Conservation (phyloP, 2,113 vertebrate genomes). For the Platysternon megacephalum region DNA sequence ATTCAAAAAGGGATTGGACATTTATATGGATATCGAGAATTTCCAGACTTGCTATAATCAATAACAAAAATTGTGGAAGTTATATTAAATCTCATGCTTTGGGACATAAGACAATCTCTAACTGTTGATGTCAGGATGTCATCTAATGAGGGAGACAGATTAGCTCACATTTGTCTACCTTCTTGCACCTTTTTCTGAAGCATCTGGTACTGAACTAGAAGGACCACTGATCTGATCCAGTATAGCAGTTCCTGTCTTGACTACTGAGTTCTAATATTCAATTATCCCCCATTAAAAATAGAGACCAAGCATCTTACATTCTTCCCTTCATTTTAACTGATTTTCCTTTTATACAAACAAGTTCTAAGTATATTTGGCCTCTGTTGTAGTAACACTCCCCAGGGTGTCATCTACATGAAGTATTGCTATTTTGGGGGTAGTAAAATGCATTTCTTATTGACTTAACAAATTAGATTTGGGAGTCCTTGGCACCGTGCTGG, state of each 20-base stretch:
- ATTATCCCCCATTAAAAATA: neutral
- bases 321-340: neutral
- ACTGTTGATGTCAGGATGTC: neutral
- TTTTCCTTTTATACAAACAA: neutral
- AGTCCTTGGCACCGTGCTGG: neutral
- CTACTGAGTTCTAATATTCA: neutral
- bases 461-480: neutral
- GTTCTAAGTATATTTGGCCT: neutral
- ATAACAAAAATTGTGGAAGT: neutral
- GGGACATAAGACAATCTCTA: neutral
- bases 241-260: neutral
- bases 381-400: neutral
- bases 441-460: neutral
- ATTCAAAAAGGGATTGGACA: neutral
- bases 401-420: neutral
- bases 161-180: neutral
- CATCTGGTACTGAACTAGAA: neutral
- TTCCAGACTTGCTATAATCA: neutral
- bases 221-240: neutral
- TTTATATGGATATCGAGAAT: neutral
- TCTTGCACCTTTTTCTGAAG: neutral
- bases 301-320: neutral
- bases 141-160: neutral
- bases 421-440: neutral
- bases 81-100: neutral